Conservation (phyloP, 2,113 vertebrate species). For the Oreotrochilus melanogaster region DNA sequence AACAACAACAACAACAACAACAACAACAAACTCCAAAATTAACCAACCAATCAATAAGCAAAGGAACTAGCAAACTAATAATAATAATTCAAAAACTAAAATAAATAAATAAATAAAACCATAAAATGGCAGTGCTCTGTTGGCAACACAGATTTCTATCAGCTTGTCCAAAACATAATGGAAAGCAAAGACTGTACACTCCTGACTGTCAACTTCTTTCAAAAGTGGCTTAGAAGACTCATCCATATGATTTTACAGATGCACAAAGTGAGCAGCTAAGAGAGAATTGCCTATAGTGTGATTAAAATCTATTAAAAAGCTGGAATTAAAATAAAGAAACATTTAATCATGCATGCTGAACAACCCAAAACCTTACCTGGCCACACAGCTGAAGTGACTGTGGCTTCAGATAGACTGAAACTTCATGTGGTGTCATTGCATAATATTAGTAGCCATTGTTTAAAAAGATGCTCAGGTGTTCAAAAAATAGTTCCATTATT, state of each 20-base stretch:
- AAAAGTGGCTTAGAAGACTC: not conserved
- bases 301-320: not conserved
- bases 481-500: not conserved
- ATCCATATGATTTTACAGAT: not conserved
- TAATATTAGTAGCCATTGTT: not conserved
- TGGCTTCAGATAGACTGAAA: not conserved
- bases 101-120: not conserved
- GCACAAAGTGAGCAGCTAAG: not conserved
- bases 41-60: not conserved
- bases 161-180: not conserved
- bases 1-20: too few species aligned
- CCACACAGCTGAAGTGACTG: not conserved
- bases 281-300: not conserved
- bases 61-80: too few species aligned
- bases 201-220: not conserved
- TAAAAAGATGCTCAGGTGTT: not conserved
- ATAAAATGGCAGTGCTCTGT: accelerated
- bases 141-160: not conserved
- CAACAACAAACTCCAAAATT: not conserved
- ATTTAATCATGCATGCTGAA: not conserved
- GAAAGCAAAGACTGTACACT: not conserved
- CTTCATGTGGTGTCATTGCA: not conserved
- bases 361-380: not conserved
- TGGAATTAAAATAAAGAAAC: not conserved
- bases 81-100: not conserved